Evolutionary conservation across 2,113 vertebrate genomes (phyloP).

Genomic region (Meriones unguiculatus): DNA sequence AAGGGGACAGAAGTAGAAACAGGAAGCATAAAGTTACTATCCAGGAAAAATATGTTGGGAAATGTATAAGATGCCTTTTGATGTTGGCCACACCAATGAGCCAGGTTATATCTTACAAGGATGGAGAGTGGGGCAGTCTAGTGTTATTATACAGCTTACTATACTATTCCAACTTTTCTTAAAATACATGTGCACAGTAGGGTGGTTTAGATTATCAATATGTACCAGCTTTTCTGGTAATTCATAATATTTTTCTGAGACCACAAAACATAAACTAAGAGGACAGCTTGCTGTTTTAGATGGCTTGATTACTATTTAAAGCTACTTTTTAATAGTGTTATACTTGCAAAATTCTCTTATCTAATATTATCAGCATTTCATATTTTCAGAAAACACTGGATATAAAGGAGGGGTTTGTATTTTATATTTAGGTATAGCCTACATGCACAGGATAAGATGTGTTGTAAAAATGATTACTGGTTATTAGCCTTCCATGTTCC

Average conservation of each 20-base stretch:
- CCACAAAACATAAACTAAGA: neutral
- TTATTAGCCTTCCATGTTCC: neutral
- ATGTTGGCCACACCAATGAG: neutral
- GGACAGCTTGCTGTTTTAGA: neutral
- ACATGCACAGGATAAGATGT: neutral
- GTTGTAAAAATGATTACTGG: neutral
- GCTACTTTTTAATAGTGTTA: neutral
- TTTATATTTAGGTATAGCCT: neutral
- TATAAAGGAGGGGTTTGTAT: neutral
- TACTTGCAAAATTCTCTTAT: neutral
- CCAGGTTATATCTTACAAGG: neutral
- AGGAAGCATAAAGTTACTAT: neutral
- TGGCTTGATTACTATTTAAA: neutral
- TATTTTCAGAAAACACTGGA: neutral
- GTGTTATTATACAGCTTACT: neutral
- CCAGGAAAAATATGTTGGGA: neutral
- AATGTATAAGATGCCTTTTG: neutral
- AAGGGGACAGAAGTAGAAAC: neutral
- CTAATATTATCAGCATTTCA: neutral
- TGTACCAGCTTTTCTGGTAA: neutral
- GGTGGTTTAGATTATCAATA: neutral
- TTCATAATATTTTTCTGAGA: neutral
- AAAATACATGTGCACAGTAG: neutral
- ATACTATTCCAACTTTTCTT: conserved; percentile 6
- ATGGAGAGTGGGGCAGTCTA: neutral